Evolutionary conservation across 1,140 invertebrate genomes (phyloP).

Genomic region (Drosophila serrata): DNA sequence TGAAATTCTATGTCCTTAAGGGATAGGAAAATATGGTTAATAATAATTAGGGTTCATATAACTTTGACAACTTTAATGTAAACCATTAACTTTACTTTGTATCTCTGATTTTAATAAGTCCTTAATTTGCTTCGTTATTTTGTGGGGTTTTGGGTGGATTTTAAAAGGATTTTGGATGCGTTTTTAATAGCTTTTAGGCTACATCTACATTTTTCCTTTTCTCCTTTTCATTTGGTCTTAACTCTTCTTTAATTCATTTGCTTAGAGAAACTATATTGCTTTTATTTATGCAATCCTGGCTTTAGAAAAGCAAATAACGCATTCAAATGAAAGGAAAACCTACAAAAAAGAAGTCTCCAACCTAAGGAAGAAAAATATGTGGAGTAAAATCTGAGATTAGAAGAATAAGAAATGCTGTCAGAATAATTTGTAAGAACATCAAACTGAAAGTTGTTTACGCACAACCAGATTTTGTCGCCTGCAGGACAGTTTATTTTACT

Average conservation of each 20-base stretch:
- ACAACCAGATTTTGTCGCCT: constrained; percentile 70
- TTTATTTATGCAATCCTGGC: constrained; percentile 34
- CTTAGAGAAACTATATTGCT: background rate
- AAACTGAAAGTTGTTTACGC: constrained; percentile 66
- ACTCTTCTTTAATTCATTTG: background rate
- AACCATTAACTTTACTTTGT: background rate
- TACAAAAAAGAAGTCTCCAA: constrained; percentile 3
- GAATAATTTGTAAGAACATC: constrained; percentile 45
- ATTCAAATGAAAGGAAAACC: constrained; percentile 9
- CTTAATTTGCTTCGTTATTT: too few species aligned
- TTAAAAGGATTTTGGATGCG: background rate
- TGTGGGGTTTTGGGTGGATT: background rate
- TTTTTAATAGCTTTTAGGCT: background rate
- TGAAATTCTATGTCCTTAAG: background rate
- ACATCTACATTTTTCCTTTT: background rate
- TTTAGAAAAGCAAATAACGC: constrained; percentile 13
- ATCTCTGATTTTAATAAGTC: background rate
- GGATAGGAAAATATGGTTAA: background rate
- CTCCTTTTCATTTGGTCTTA: background rate
- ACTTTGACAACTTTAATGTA: background rate
- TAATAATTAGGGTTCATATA: background rate
- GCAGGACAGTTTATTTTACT: constrained; percentile 22
- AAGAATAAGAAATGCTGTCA: constrained; percentile 42
- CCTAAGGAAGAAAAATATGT: constrained; percentile 13
- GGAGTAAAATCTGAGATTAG: constrained; percentile 35